A percentile compares a stretch with the other conserved stretches of the same genome.
Conservation (phyloP, 2,888 invertebrate genomes). For the Harpagoxenus sublaevis region DNA sequence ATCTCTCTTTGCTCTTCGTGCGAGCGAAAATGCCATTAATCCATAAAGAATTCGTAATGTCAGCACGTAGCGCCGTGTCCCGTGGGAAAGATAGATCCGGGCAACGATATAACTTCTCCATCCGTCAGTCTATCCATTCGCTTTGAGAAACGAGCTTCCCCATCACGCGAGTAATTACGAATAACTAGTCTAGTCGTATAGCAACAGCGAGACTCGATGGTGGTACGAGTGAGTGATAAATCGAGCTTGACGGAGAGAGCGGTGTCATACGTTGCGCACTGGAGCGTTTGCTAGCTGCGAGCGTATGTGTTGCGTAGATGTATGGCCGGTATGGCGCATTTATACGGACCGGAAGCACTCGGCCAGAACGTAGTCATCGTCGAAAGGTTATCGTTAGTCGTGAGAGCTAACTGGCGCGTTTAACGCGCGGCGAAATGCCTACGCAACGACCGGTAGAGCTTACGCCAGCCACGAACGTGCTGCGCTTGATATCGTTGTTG, state of each 20-base stretch:
- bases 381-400: slow-evolving; percentile 52
- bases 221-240: slow-evolving; percentile 74
- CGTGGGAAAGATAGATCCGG: slow-evolving; percentile 37
- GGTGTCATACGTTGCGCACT: slow-evolving; percentile 32
- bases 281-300: neutral
- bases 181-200: slow-evolving; percentile 76
- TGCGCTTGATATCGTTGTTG: slow-evolving; percentile 22
- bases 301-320: slow-evolving; percentile 11
- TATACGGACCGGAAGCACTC: slow-evolving; percentile 38
- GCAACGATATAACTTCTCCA: slow-evolving; percentile 66
- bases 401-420: slow-evolving; percentile 1
- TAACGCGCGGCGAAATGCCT: slow-evolving; percentile 25
- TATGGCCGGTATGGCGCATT: slow-evolving; percentile 1
- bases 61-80: slow-evolving; percentile 12
- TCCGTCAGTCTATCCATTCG: slow-evolving; percentile 62
- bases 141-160: slow-evolving; percentile 75
- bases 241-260: slow-evolving; percentile 66
- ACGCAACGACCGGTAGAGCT: slow-evolving; percentile 33
- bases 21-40: slow-evolving; percentile 6
- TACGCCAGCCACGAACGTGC: slow-evolving; percentile 17
- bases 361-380: slow-evolving; percentile 35
- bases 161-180: slow-evolving; percentile 77
- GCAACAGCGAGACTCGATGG: slow-evolving; percentile 61
- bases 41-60: slow-evolving; percentile 37
- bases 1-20: neutral